Conservation (phyloP, 2,888 invertebrate genomes). For the Poecilobothrus nobilitatus region DNA sequence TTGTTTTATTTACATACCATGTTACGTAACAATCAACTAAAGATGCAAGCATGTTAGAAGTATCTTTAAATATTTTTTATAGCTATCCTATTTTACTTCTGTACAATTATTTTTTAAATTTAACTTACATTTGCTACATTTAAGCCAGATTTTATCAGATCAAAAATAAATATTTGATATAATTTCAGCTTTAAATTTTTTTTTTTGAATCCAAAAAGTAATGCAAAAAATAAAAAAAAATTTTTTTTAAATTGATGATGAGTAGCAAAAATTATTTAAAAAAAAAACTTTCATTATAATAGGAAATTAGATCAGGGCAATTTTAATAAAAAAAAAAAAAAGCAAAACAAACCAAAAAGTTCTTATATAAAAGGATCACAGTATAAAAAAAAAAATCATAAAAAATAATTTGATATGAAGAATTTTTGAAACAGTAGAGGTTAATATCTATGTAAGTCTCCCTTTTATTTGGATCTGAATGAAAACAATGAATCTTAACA, state of each 20-base stretch:
- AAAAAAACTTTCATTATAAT: background rate
- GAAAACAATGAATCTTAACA: background rate
- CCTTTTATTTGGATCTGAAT: background rate
- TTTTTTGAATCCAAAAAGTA: background rate
- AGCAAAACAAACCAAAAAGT: background rate
- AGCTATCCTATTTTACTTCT: no score
- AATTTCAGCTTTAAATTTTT: background rate
- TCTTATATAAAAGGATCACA: background rate
- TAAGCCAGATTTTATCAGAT: background rate
- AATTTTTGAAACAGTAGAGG: background rate
- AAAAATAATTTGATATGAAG: background rate
- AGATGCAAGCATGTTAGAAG: no score
- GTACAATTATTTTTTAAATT: no score
- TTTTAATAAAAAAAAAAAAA: background rate
- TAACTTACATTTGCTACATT: no score
- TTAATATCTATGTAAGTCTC: background rate
- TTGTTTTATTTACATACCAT: no score
- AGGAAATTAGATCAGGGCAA: conserved; percentile 4
- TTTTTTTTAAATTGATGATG: background rate
- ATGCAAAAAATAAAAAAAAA: background rate
- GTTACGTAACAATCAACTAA: no score
- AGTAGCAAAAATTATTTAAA: background rate
- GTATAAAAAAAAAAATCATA: no score
- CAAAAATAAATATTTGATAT: background rate
- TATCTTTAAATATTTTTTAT: no score